Conservation (phyloP, 2,888 invertebrate species). For the Junonia oenone region DNA sequence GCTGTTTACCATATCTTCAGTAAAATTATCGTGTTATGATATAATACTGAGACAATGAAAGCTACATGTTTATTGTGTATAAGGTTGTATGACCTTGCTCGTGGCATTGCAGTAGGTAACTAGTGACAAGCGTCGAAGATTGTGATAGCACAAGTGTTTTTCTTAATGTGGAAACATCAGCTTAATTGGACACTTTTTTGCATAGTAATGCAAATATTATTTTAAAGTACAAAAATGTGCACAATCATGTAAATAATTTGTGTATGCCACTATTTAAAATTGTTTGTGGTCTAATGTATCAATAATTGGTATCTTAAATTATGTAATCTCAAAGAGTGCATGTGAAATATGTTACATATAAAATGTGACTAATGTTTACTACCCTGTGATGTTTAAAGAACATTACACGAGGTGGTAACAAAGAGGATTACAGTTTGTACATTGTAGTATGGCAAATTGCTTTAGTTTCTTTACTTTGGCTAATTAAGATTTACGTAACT, state of each 20-base stretch:
- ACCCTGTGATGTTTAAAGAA: constrained; percentile 69
- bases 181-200: constrained; percentile 61
- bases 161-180: constrained; percentile 16
- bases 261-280: constrained; percentile 58
- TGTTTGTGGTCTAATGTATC: constrained; percentile 47
- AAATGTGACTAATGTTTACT: constrained; percentile 48
- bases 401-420: constrained; percentile 59
- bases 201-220: constrained; percentile 65
- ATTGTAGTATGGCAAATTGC: constrained; percentile 70
- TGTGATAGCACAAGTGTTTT: constrained; percentile 14
- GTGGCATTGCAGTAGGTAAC: neutral
- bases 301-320: constrained; percentile 55
- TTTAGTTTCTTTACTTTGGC: constrained; percentile 46
- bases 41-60: neutral
- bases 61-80: neutral
- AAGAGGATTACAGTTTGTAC: constrained; percentile 55
- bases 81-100: neutral
- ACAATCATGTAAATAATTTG: constrained; percentile 72
- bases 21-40: neutral
- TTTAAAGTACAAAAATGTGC: constrained; percentile 75
- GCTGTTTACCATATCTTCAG: neutral
- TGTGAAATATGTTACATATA: constrained; percentile 49
- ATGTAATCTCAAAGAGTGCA: constrained; percentile 75
- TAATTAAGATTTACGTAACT: constrained; percentile 50
- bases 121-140: neutral